Evolutionary conservation across 2,113 vertebrate genomes (phyloP).

Genomic region (Myiagra hebetior): DNA sequence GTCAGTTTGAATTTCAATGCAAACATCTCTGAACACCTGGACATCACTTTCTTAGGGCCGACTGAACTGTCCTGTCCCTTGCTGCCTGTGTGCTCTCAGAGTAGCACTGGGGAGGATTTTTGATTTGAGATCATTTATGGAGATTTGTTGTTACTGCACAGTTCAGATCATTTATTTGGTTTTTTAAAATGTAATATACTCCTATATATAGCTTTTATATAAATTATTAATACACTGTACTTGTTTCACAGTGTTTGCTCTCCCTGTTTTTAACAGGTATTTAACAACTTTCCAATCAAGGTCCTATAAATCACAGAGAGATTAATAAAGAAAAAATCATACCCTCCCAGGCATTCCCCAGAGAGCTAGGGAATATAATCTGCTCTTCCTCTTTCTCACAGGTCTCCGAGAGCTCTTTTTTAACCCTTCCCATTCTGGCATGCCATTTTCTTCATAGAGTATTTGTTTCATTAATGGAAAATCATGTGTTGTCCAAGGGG

Average conservation of each 20-base stretch:
- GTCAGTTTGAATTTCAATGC: slow-evolving; percentile 8
- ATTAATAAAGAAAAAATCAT: slow-evolving; percentile 18
- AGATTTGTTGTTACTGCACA: background rate
- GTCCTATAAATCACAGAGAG: background rate
- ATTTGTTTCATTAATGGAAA: background rate
- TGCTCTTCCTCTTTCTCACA: slow-evolving; percentile 45
- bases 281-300: background rate
- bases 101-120: background rate
- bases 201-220: background rate
- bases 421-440: slow-evolving; percentile 17
- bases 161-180: rapidly evolving
- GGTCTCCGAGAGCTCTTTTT: background rate
- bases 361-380: slow-evolving; percentile 29
- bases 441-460: rapidly evolving
- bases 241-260: background rate
- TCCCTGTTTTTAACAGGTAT: background rate
- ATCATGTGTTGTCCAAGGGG: background rate
- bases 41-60: background rate
- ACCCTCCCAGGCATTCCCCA: background rate
- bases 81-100: background rate
- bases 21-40: slow-evolving; percentile 14
- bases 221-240: background rate
- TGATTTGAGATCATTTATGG: too few species aligned
- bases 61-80: background rate
- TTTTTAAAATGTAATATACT: background rate